Evolutionary conservation across 2,888 invertebrate species (phyloP).

Genomic region (Phlogophora meticulosa): DNA sequence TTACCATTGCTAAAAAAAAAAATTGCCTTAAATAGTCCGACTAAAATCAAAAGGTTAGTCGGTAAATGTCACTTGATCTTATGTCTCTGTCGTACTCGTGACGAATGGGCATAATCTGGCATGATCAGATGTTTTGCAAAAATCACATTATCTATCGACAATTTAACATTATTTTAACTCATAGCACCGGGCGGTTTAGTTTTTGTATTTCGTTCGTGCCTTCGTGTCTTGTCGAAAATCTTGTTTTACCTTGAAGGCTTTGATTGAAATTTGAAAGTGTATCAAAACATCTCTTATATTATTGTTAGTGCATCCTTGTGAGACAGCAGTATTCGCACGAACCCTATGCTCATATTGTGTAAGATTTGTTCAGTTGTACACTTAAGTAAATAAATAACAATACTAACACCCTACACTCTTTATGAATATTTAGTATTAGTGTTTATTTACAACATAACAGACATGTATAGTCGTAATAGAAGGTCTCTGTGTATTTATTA

Average conservation of each 20-base stretch:
- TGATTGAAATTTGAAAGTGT: constrained; percentile 16
- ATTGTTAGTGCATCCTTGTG: constrained; percentile 43
- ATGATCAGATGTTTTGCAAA: not conserved
- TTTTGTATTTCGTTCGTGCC: constrained; percentile 52
- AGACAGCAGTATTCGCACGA: constrained; percentile 33
- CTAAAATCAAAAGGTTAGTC: not conserved
- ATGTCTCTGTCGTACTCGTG: constrained; percentile 28
- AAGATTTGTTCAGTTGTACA: constrained; percentile 39
- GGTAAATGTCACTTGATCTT: constrained; percentile 40
- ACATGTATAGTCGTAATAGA: constrained; percentile 8
- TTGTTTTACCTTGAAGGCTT: constrained; percentile 40
- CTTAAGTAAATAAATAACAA: constrained; percentile 44
- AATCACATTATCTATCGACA: not conserved
- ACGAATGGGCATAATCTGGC: not conserved
- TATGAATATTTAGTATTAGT: constrained; percentile 8
- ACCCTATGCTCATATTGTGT: constrained; percentile 36
- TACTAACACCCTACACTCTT: not conserved
- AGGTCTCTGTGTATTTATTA: constrained; percentile 17
- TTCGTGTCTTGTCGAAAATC: constrained; percentile 53
- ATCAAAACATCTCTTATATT: constrained; percentile 57
- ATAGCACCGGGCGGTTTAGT: constrained; percentile 40
- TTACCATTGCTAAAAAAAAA: constrained; percentile 16
- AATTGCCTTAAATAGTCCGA: constrained; percentile 6
- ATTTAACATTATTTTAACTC: constrained; percentile 23
- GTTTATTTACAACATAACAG: constrained; percentile 14